phyloP scores from a whole-genome alignment of 2,797 vertebrate genomes.

The Danio aesculapii region DNA sequence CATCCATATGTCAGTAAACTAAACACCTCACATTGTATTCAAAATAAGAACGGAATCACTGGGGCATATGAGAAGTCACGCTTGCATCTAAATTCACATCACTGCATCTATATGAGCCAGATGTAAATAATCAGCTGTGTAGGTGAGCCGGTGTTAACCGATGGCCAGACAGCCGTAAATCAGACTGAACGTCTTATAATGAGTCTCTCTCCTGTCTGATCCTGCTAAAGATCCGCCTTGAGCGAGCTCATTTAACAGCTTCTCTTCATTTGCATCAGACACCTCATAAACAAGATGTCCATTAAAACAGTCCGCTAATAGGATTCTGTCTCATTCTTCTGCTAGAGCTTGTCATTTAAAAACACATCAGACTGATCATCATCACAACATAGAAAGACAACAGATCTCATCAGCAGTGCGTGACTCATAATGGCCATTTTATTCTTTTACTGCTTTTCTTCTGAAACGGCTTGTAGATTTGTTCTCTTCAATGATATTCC shows the following conservation, averaged over 20 bases:
- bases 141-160: background rate
- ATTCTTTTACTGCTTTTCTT: background rate
- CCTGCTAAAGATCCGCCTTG: background rate
- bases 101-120: slow-evolving; percentile 12
- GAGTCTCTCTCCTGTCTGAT: slow-evolving; percentile 21
- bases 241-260: slow-evolving; percentile 25
- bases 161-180: slow-evolving; percentile 38
- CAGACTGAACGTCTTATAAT: slow-evolving; percentile 22
- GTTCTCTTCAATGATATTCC: too few relatives aligned
- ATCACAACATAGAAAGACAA: background rate
- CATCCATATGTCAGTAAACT: background rate
- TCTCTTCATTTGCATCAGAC: slow-evolving; percentile 40
- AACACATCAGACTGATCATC: slow-evolving; percentile 11
- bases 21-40: background rate
- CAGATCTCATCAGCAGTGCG: background rate
- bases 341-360: slow-evolving; percentile 33
- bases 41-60: background rate
- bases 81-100: background rate
- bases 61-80: background rate
- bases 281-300: slow-evolving; percentile 46
- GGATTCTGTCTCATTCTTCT: slow-evolving; percentile 19
- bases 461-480: background rate
- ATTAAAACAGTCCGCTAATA: slow-evolving; percentile 32
- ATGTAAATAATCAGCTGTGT: slow-evolving; percentile 23
- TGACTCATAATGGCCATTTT: slow-evolving; percentile 2